phyloP scores from a whole-genome alignment of 2,888 invertebrate species.

The Clistopyga incitator region DNA sequence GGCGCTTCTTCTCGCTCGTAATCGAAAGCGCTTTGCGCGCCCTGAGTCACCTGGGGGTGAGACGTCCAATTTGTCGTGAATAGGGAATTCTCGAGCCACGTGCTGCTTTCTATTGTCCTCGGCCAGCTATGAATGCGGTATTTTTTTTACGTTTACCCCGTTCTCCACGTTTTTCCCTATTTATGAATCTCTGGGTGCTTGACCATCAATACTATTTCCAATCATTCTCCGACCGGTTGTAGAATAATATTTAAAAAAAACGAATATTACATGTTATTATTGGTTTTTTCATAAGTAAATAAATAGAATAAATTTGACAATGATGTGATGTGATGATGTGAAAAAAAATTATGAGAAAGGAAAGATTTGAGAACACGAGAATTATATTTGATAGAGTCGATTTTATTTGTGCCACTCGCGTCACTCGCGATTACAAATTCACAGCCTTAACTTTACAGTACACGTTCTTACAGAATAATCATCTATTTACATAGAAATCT shows the following conservation, averaged over 20 bases:
- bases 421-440: slow-evolving; percentile 75
- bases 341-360: no score
- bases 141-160: slow-evolving; percentile 30
- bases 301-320: no score
- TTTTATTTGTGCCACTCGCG: slow-evolving; percentile 73
- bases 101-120: slow-evolving; percentile 18
- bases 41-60: slow-evolving; percentile 25
- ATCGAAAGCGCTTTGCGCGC: slow-evolving; percentile 37
- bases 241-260: no score
- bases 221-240: neutral
- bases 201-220: neutral
- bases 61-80: slow-evolving; percentile 56
- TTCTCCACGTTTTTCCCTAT: slow-evolving; percentile 1
- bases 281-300: no score
- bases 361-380: neutral
- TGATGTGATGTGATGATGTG: no score
- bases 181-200: neutral
- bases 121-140: neutral
- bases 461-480: slow-evolving; percentile 36
- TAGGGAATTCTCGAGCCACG: slow-evolving; percentile 53
- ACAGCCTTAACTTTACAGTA: slow-evolving; percentile 76
- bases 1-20: slow-evolving; percentile 32
- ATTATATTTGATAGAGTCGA: slow-evolving; percentile 44
- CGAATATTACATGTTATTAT: no score
- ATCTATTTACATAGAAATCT: slow-evolving; percentile 63